A percentile compares a stretch with the other conserved stretches of the same genome.
Conservation (phyloP, 2,888 invertebrate species). For the Tolmerus cingulatus region DNA sequence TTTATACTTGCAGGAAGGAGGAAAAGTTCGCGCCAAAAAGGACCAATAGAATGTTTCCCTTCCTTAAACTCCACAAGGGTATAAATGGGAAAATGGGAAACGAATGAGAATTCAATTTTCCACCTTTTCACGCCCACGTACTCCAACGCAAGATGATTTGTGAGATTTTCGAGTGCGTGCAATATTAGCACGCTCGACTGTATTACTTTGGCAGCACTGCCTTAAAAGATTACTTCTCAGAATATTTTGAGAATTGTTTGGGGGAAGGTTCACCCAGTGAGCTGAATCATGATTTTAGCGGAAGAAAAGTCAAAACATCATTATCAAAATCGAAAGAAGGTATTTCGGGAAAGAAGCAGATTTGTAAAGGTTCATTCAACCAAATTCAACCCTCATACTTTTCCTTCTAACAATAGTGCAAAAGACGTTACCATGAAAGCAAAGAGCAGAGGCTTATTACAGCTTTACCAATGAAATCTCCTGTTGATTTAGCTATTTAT, state of each 20-base stretch:
- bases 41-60: not conserved
- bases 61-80: not conserved
- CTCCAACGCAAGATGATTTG: not conserved
- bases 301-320: not conserved
- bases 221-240: not conserved
- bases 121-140: not conserved
- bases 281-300: not conserved
- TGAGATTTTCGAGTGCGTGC: not conserved
- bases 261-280: not conserved
- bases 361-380: not conserved
- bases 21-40: not conserved
- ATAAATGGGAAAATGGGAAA: not conserved
- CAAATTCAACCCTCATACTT: not conserved
- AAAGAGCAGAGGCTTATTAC: too few species aligned
- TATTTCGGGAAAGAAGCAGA: not conserved
- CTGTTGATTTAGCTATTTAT: too few species aligned
- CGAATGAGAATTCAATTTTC: constrained; percentile 14
- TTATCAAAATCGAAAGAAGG: not conserved
- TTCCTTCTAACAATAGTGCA: not conserved
- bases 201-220: not conserved
- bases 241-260: not conserved
- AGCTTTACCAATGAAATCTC: too few species aligned
- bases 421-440: not conserved
- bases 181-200: not conserved
- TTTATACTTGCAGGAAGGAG: not conserved